A percentile compares a stretch with the other conserved stretches of the same genome.
Conservation (phyloP, 2,888 invertebrate species). For the Phalangium opilio region DNA sequence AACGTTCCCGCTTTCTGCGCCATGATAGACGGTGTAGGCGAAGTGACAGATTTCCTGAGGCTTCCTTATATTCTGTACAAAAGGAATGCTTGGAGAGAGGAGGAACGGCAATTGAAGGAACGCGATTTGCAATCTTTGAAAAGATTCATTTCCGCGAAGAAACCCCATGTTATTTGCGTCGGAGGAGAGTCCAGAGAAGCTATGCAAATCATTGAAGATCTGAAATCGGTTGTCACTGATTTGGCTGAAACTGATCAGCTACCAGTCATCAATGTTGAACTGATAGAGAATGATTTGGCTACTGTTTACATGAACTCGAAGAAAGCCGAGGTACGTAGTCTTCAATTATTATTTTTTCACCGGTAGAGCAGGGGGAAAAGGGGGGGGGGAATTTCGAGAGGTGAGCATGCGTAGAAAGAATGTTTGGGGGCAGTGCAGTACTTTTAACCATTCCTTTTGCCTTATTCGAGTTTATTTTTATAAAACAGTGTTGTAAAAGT, state of each 20-base stretch:
- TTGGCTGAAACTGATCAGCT: conserved; percentile 64
- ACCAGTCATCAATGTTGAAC: conserved; percentile 67
- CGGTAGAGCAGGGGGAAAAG: no score
- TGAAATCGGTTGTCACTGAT: conserved; percentile 54
- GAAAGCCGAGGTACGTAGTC: conserved; percentile 47
- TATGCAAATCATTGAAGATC: conserved; percentile 58
- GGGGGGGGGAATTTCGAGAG: no score
- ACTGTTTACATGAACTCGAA: conserved; percentile 81
- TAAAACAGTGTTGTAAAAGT: no score
- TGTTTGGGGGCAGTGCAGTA: no score
- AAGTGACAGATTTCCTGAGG: conserved; percentile 76
- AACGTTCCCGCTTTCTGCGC: conserved; percentile 65
- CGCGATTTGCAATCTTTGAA: conserved; percentile 39
- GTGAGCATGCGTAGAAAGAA: no score
- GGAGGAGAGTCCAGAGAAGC: conserved; percentile 84
- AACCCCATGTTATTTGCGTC: conserved; percentile 82
- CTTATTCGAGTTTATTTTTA: no score
- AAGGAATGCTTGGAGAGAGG: conserved; percentile 51
- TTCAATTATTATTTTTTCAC: no score
- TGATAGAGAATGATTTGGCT: conserved; percentile 83
- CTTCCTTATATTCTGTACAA: conserved; percentile 70
- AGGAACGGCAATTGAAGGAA: conserved; percentile 39
- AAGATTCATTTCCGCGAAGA: conserved; percentile 73
- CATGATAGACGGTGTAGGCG: conserved; percentile 72
- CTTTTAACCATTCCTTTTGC: no score